Percentiles rank a stretch among this genome's conserved stretches.
These are phyloP conservation scores for Balanococcus diminutus DNA, from an alignment of 2,888 invertebrate genomes.

Conservation along the genomic window DNA sequence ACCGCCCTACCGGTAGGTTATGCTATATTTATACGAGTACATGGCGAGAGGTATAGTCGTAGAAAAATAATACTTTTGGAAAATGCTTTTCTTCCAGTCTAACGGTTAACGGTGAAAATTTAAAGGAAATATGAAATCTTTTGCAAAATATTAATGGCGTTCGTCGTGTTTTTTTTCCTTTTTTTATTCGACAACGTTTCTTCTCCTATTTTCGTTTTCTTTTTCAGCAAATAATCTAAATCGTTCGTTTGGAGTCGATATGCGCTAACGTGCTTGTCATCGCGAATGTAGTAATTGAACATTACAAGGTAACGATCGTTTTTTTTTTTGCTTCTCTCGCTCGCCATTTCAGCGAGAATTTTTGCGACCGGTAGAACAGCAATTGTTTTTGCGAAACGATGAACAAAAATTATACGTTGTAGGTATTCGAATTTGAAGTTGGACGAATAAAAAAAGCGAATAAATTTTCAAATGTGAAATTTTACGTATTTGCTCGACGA, in stretches of 20 bases:
- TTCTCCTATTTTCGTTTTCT: not conserved
- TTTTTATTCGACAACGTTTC: no score
- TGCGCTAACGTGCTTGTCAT: not conserved
- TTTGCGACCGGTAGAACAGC: not conserved
- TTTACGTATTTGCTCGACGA: not conserved
- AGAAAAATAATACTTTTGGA: conserved; percentile 26
- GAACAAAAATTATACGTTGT: not conserved
- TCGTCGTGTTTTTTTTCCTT: not conserved
- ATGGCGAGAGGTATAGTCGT: not conserved
- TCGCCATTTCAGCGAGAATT: not conserved
- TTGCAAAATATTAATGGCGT: conserved; percentile 28
- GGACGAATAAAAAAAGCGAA: not conserved
- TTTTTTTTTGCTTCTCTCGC: not conserved
- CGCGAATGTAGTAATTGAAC: not conserved
- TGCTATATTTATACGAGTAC: not conserved
- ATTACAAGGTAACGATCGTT: not conserved
- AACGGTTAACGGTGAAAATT: conserved; percentile 21
- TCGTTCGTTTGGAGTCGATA: conserved; percentile 10
- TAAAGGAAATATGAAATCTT: conserved; percentile 35
- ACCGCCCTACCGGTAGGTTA: no score
- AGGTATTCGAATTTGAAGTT: no score
- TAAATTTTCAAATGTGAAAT: not conserved
- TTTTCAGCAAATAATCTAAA: not conserved
- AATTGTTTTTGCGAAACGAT: not conserved
- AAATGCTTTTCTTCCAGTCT: conserved; percentile 33